Base-by-base conservation (phyloP, 2,797 vertebrate genomes). In the Australoheros facetus region DNA sequence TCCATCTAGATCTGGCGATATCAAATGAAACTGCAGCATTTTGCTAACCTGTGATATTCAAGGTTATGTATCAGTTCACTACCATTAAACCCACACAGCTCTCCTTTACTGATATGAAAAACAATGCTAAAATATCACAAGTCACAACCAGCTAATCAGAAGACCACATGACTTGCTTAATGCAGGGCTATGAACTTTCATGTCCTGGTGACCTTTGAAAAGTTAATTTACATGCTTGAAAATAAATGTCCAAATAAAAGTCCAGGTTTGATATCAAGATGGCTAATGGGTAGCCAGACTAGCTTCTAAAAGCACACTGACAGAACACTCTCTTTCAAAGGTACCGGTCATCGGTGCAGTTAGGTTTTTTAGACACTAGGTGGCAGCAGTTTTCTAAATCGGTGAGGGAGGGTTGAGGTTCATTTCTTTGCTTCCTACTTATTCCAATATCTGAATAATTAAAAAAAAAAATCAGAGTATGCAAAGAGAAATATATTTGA, bases 351-450 rank as follows among this genome's bases (percentile, higher is more conserved):
- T 11, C 3, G 2, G 17, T 90, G 83, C 58, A 83, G 59, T 85
- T 77, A 34, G n/a, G 28, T 42, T 21, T 79, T 1, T 72, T 55
- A 5, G 73, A 75, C 90, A 17, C 82, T 88, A 87, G 91, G 54
- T 84, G 91, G 86, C 85, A 90, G 86, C 80, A 87, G 39, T 83
- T 34, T 37, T 51, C 42, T 56, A 64, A 79, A 10, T 71, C 30
- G 51, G 19, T 73, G 7, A 23, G 55, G 45, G 37, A 78, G 30
- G 2, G 3, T 66, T 13, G 4, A 4, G n/a, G 10, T 45, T 73
- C 0, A 13, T n/a, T 51, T 56, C 3, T 51, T 42, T 30, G 16
- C 32, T 48, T 73, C 28, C 48, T 16, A 64, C 14, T 45, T 64
- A 28, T 66, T 23, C 39, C 26, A 10, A 7, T 19, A 16, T 48